These are phyloP conservation scores for Leucopsar rothschildi DNA, from an alignment of 2,113 vertebrate genomes.

Conservation along the genomic window DNA sequence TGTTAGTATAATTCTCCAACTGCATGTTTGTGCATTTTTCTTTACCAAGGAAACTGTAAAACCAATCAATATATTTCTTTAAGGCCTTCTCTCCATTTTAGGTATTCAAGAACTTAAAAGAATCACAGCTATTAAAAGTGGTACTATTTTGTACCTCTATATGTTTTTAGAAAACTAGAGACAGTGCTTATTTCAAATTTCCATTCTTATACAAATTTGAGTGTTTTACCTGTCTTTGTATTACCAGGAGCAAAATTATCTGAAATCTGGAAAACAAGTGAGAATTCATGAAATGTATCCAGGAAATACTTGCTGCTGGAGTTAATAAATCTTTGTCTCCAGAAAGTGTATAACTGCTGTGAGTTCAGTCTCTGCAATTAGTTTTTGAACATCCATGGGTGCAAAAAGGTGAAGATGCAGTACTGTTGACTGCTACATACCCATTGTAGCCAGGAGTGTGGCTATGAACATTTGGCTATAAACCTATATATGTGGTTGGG, in stretches of 20 bases:
- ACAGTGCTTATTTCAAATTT: not conserved
- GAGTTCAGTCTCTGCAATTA: not conserved
- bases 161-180: not conserved
- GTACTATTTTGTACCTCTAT: not conserved
- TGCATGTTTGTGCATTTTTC: not conserved
- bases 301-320: not conserved
- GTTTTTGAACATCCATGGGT: not conserved
- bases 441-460: not conserved
- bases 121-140: not conserved
- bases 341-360: rapidly evolving
- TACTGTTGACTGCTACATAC: rapidly evolving
- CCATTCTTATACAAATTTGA: not conserved
- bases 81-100: not conserved
- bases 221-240: not conserved
- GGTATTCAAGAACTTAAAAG: not conserved
- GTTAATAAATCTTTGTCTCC: not conserved
- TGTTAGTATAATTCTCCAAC: not conserved
- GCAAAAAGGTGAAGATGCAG: not conserved
- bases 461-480: not conserved
- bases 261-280: not conserved
- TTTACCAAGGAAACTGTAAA: not conserved
- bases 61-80: not conserved
- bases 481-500: not conserved
- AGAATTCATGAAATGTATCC: not conserved
- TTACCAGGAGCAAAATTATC: not conserved